A percentile compares a stretch with the other conserved stretches of the same genome.
Conservation (phyloP, 2,888 invertebrate genomes). For the Protonemura montana region DNA sequence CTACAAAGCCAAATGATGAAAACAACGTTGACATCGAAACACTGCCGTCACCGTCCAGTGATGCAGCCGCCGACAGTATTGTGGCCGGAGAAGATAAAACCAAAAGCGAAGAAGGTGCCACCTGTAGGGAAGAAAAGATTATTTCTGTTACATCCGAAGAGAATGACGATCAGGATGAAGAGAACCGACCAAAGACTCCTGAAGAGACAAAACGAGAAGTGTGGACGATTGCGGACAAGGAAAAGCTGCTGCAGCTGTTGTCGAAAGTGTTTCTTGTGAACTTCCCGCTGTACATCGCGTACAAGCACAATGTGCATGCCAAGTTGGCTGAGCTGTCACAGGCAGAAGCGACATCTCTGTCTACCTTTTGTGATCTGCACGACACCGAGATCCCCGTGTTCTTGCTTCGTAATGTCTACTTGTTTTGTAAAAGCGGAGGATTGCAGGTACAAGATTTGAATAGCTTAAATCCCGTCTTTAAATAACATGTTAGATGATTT, state of each 20-base stretch:
- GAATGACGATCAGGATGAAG: constrained; percentile 13
- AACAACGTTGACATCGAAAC: constrained; percentile 26
- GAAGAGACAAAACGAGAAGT: constrained; percentile 51
- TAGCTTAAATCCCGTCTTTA: no score
- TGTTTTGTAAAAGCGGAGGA: constrained; percentile 77
- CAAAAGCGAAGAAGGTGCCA: constrained; percentile 39
- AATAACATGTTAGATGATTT: no score
- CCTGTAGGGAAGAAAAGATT: constrained; percentile 47
- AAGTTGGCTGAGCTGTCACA: constrained; percentile 83
- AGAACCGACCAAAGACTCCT: constrained; percentile 45
- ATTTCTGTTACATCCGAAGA: constrained; percentile 45
- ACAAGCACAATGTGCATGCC: constrained; percentile 73
- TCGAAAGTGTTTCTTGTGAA: constrained; percentile 72
- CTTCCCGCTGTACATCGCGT: constrained; percentile 75
- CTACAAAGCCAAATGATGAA: constrained; percentile 21
- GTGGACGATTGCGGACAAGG: constrained; percentile 85
- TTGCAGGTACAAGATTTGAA: constrained; percentile 9
- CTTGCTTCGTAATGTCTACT: constrained; percentile 88
- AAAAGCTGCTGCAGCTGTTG: constrained; percentile 85
- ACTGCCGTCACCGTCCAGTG: constrained; percentile 43
- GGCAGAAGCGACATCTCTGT: constrained; percentile 81
- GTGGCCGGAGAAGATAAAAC: background rate
- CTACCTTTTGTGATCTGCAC: constrained; percentile 88
- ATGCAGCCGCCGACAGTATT: constrained; percentile 46
- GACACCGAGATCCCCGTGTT: constrained; percentile 93